Conservation (phyloP, 1,140 invertebrate species). For the Leguminivora glycinivorella region DNA sequence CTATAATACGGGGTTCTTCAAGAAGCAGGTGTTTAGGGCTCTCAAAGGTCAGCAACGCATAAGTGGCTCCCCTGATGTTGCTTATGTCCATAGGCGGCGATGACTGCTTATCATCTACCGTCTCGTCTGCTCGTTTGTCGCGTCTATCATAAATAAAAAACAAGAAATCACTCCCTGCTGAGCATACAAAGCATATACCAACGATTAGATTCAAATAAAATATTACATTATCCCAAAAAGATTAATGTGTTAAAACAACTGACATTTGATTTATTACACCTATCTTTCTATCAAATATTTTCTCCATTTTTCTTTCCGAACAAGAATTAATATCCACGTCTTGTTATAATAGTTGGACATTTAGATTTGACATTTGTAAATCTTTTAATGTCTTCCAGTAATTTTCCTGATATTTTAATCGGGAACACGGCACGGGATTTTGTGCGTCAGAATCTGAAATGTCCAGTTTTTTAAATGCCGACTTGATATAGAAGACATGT, state of each 20-base stretch:
- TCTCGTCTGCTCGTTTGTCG: no score
- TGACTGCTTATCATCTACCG: no score
- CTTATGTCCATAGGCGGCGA: no score
- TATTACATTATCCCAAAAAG: not conserved
- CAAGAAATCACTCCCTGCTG: no score
- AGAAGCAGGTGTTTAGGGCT: no score
- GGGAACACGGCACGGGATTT: conserved; percentile 8
- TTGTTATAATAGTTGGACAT: conserved; percentile 3
- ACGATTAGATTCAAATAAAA: not conserved
- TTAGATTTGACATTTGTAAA: conserved; percentile 19
- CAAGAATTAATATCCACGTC: not conserved
- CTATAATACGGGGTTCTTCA: no score
- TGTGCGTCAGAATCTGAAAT: not conserved
- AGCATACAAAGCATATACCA: not conserved
- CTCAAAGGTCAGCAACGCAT: no score
- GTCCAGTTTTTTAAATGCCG: conserved; percentile 4
- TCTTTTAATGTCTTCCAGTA: conserved; percentile 3
- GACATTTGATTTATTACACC: not conserved
- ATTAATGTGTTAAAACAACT: not conserved
- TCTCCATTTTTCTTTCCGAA: conserved; percentile 10
- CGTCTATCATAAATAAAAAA: no score
- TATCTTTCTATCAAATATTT: conserved; percentile 3
- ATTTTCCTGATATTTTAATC: conserved; percentile 14
- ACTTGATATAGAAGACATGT: not conserved
- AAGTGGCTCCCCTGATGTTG: no score